phyloP scores from a whole-genome alignment of 2,888 invertebrate genomes.

The Conchocele bisecta region DNA sequence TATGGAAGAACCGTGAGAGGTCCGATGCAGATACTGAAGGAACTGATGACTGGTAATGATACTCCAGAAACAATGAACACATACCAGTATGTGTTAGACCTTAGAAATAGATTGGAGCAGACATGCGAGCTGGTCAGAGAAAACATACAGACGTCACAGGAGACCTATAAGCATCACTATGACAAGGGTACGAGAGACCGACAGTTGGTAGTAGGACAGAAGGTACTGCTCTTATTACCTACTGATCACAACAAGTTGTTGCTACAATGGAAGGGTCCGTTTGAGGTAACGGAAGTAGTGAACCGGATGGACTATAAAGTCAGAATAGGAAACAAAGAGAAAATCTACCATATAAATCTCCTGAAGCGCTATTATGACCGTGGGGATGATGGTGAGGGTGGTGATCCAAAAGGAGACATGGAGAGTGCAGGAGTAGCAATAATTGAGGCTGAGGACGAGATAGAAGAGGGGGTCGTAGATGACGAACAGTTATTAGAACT shows the following conservation, averaged over 20 bases:
- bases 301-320: slow-evolving; percentile 23
- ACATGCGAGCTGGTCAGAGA: slow-evolving; percentile 28
- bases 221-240: slow-evolving; percentile 22
- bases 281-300: slow-evolving; percentile 5
- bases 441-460: background rate
- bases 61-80: background rate
- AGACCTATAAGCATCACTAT: slow-evolving; percentile 21
- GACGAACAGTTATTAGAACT: slow-evolving; percentile 3
- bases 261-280: slow-evolving; percentile 30
- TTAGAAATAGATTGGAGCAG: slow-evolving; percentile 23
- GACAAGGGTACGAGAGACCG: slow-evolving; percentile 10
- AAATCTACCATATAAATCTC: slow-evolving; percentile 12
- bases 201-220: slow-evolving; percentile 6
- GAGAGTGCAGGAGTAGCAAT: background rate
- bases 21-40: slow-evolving; percentile 5
- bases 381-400: background rate
- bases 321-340: background rate
- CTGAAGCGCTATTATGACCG: slow-evolving; percentile 12
- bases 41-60: background rate
- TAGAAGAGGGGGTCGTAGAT: background rate
- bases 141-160: slow-evolving; percentile 1
- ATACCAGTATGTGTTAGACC: slow-evolving; percentile 9
- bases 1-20: slow-evolving; percentile 10
- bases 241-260: slow-evolving; percentile 22
- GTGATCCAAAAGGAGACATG: no score